phyloP scores from a whole-genome alignment of 2,888 invertebrate genomes.

The Morpho helenor region DNA sequence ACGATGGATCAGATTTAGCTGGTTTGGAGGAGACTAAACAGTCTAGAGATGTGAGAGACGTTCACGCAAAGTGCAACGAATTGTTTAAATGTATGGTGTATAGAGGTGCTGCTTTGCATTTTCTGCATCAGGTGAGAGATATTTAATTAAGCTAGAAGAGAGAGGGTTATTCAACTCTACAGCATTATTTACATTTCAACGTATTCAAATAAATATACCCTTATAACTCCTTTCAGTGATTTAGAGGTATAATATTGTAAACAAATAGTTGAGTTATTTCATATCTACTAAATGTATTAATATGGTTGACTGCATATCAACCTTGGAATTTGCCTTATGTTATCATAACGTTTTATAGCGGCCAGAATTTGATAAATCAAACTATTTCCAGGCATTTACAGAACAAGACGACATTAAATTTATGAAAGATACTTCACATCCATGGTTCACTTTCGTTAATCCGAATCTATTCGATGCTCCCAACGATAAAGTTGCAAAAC shows the following conservation, averaged over 20 bases:
- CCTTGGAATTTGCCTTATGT: too few relatives aligned
- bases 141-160: too few relatives aligned
- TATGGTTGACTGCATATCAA: too few relatives aligned
- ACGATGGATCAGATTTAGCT: conserved; percentile 78
- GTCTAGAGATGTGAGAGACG: conserved; percentile 86
- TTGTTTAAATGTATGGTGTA: conserved; percentile 86
- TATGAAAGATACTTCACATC: conserved; percentile 71
- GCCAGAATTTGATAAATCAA: too few relatives aligned
- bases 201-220: too few relatives aligned
- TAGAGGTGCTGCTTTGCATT: conserved; percentile 86
- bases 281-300: too few relatives aligned
- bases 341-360: too few relatives aligned
- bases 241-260: too few relatives aligned
- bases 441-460: conserved; percentile 85
- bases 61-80: conserved; percentile 91
- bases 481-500: conserved; percentile 49
- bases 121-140: conserved; percentile 83
- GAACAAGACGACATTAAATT: conserved; percentile 39
- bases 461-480: conserved; percentile 79
- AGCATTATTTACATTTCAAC: too few relatives aligned
- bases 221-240: too few relatives aligned
- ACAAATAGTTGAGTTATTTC: too few relatives aligned
- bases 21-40: conserved; percentile 80
- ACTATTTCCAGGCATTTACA: conserved; percentile 51
- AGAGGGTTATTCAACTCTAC: too few relatives aligned